Percentiles rank a stretch among this genome's conserved stretches.
These are phyloP conservation scores for Accipiter virgatus DNA, from an alignment of 2,113 vertebrate genomes.

Conservation along the genomic window DNA sequence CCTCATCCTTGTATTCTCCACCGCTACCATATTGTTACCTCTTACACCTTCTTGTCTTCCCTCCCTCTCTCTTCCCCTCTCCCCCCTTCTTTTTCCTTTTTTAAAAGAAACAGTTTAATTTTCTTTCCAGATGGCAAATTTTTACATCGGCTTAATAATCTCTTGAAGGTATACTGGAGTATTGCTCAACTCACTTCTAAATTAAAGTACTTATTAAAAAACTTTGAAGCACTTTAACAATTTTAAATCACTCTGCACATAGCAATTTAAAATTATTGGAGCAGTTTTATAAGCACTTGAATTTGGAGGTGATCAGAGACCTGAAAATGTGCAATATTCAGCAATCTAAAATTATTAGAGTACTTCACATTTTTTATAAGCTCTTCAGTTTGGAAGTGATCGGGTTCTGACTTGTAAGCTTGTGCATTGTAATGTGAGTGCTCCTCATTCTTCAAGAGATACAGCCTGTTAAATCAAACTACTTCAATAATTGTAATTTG, in stretches of 20 bases:
- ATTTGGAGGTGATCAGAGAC: conserved; percentile 79
- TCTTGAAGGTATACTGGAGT: conserved; percentile 69
- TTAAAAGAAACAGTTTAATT: conserved; percentile 34
- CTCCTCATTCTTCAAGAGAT: conserved; percentile 35
- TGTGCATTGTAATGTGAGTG: conserved; percentile 31
- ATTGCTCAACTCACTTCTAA: conserved; percentile 73
- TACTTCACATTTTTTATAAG: conserved; percentile 75
- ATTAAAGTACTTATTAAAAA: conserved; percentile 79
- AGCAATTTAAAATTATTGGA: conserved; percentile 80
- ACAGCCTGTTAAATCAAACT: conserved; percentile 62
- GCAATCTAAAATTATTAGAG: conserved; percentile 79
- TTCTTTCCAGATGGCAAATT: conserved; percentile 69
- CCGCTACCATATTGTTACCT: background rate
- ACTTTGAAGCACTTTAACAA: conserved; percentile 76
- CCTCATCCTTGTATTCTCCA: background rate
- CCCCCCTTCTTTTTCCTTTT: background rate
- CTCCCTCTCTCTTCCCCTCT: background rate
- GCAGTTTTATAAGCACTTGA: conserved; percentile 77
- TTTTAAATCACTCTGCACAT: conserved; percentile 74
- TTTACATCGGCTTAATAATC: conserved; percentile 66
- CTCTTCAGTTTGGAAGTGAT: conserved; percentile 69
- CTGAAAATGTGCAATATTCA: conserved; percentile 72
- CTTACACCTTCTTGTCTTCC: background rate
- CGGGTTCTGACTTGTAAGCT: conserved; percentile 58
- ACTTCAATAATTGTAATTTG: conserved; percentile 58